A percentile compares a stretch with the other conserved stretches of the same genome.
phyloP scores from a whole-genome alignment of 2,888 invertebrate species.

The Euspilapteryx auroguttella region DNA sequence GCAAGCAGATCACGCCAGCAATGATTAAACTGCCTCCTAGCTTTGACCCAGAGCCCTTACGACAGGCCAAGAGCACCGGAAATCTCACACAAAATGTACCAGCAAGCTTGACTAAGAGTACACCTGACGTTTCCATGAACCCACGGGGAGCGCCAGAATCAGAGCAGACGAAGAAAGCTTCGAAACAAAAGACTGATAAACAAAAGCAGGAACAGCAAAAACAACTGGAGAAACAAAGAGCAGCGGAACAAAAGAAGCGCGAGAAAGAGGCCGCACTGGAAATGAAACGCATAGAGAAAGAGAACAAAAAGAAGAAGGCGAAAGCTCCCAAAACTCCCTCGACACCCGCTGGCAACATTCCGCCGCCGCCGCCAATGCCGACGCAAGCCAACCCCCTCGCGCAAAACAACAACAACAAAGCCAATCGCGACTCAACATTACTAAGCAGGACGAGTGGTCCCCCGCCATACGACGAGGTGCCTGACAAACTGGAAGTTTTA shows the following conservation, averaged over 20 bases:
- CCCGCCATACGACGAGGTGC: constrained; percentile 40
- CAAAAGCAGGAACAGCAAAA: constrained; percentile 29
- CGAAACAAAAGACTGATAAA: too few species aligned
- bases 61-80: constrained; percentile 24
- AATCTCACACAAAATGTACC: constrained; percentile 17
- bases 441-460: constrained; percentile 38
- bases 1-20: constrained; percentile 20
- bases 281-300: constrained; percentile 12
- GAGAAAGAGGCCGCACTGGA: constrained; percentile 16
- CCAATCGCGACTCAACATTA: too few species aligned
- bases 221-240: constrained; percentile 20
- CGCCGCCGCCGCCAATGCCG: constrained; percentile 2
- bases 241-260: constrained; percentile 19
- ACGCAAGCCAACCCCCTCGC: too few species aligned
- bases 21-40: constrained; percentile 17
- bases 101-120: constrained; percentile 16
- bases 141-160: constrained; percentile 14
- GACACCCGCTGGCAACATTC: constrained; percentile 8
- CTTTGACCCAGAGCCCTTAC: constrained; percentile 6
- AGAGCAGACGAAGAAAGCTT: not conserved
- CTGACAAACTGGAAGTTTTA: constrained; percentile 12
- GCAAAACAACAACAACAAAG: too few species aligned
- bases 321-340: constrained; percentile 1
- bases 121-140: constrained; percentile 20
- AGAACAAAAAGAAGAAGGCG: constrained; percentile 9